Base-by-base conservation (phyloP, 2,113 vertebrate species). In the Apeltes quadracus region DNA sequence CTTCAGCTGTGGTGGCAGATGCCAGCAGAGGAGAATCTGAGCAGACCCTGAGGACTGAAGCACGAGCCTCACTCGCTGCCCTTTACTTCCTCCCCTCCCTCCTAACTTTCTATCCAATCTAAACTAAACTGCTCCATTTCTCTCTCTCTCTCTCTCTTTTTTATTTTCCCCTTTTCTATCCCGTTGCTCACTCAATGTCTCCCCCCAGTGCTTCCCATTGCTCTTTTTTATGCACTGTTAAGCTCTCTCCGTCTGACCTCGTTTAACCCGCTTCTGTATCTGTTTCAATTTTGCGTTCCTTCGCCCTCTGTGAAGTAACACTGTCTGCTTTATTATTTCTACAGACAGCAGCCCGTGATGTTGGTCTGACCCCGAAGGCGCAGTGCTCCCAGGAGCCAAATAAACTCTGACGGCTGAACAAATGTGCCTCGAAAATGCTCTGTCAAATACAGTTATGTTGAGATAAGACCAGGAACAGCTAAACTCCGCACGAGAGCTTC, bases 1-100 rank as follows among this genome's bases (percentile, higher is more conserved):
- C 94, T 94, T 94, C 69, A 86, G 92, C 93, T 83, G 93, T 88
- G 91, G 91, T 87, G 94, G 94, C 94, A 95, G 93, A 94, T 94
- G 94, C 93, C 94, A 94, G 94, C 88, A 51, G 90, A 94, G 92
- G 90, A 88, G 86, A 92, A 91, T 89, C 93, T 77, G 64, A 62
- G 69, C 51, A 57, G 84, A 79, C 66, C 78, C 48, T 69, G 50
- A 72, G 84, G 53, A 46, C 76, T 22, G 34, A 61, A 78, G 73
- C 75, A 46, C 5, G 67, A 59, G 59, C 79, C 74, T 79, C 71
- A 58, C 56, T 57, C 61, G 2, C 67, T 69, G 64, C 61, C 56
- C 57, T 48, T 64, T 61, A 38, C 36, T 61, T 77, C 72, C 44
- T 73, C 55, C 75, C 68, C 41, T 54, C 63, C 13, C n/a, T n/a